Percentiles rank a stretch among this genome's conserved stretches.
These are phyloP conservation scores for Harpegnathos saltator DNA, from an alignment of 1,140 invertebrate species.

Conservation along the genomic window DNA sequence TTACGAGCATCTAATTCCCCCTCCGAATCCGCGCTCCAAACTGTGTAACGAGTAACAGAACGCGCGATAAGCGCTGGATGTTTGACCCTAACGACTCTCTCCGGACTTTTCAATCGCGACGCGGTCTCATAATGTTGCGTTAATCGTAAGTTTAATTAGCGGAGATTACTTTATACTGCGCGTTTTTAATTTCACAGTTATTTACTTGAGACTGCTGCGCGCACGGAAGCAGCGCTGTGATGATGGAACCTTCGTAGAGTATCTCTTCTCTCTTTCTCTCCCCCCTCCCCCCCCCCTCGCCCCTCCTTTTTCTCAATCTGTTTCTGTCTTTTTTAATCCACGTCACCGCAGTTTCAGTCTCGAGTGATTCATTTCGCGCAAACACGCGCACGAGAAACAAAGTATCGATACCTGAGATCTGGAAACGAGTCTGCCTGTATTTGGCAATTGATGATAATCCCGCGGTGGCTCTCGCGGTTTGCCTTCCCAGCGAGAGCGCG, in stretches of 20 bases:
- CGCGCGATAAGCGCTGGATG: constrained; percentile 22
- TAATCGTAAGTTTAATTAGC: constrained; percentile 9
- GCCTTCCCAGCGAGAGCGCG: too few species aligned
- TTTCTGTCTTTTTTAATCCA: too few species aligned
- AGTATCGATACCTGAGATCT: too few species aligned
- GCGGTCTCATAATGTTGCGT: background rate
- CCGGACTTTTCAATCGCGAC: constrained; percentile 16
- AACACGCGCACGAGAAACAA: too few species aligned
- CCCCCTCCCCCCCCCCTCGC: too few species aligned
- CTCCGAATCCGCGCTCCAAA: background rate
- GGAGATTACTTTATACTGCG: background rate
- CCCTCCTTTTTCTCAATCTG: too few species aligned
- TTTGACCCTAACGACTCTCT: constrained; percentile 25
- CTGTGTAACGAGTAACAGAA: constrained; percentile 21
- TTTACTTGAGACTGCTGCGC: background rate
- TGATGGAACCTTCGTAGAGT: background rate
- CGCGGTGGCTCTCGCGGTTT: too few species aligned
- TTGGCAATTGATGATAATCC: too few species aligned
- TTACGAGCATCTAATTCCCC: constrained; percentile 1
- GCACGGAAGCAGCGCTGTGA: background rate
- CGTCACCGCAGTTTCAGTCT: too few species aligned
- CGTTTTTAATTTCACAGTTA: background rate
- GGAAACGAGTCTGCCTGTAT: too few species aligned
- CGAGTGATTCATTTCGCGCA: too few species aligned
- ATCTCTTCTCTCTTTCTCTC: too few species aligned